A percentile compares a stretch with the other conserved stretches of the same genome.
These are phyloP conservation scores for Paracanthobrama guichenoti DNA, from an alignment of 2,113 vertebrate species.

Conservation along the genomic window DNA sequence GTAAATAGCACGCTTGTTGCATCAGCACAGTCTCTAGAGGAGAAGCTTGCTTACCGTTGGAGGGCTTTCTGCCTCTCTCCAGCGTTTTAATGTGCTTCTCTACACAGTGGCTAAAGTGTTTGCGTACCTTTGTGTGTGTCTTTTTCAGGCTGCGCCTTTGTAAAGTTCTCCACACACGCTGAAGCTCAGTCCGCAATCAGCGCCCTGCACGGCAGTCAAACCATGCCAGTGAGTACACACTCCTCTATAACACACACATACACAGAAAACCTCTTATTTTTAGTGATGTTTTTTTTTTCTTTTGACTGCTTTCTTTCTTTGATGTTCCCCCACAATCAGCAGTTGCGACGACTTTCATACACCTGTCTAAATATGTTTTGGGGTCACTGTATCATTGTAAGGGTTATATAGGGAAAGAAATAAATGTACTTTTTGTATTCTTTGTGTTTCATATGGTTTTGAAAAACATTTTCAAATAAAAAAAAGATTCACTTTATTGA, in stretches of 20 bases:
- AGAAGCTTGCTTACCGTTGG: conserved; percentile 44
- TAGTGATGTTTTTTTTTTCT: background rate
- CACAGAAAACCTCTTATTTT: background rate
- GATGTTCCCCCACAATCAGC: background rate
- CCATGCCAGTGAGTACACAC: conserved; percentile 93
- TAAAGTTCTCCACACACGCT: conserved; percentile 97
- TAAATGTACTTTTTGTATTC: background rate
- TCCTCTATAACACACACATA: background rate
- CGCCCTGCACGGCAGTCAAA: conserved; percentile 97
- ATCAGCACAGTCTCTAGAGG: conserved; percentile 70
- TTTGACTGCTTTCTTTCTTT: background rate
- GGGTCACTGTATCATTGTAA: background rate
- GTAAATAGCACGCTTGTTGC: conserved; percentile 77
- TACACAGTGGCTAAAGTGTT: conserved; percentile 47
- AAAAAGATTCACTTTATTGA: background rate
- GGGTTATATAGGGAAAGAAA: background rate
- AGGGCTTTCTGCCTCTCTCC: conserved; percentile 50
- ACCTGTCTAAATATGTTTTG: background rate
- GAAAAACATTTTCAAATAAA: background rate
- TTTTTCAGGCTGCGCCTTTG: conserved; percentile 93
- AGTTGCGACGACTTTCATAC: background rate
- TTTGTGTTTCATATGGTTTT: background rate
- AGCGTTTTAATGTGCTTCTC: conserved; percentile 62
- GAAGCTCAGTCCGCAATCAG: conserved; percentile 98
- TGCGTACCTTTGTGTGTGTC: conserved; percentile 50